Evolutionary conservation across 64 coral and sea anemone genomes (phyloP).

Genomic region (Exaiptasia diaphana): DNA sequence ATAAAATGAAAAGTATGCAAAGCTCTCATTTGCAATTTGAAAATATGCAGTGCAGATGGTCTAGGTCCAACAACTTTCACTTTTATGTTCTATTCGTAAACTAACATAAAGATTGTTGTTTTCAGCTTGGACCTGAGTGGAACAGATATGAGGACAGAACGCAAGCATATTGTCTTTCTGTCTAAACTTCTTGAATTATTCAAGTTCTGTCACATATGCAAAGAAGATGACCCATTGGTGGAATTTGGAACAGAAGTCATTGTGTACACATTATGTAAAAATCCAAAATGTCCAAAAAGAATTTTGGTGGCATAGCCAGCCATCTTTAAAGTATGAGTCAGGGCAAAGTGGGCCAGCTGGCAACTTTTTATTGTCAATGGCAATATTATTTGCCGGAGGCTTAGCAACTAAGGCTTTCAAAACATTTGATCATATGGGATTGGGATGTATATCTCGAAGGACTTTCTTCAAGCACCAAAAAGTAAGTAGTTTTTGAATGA

Average conservation of each 20-base stretch:
- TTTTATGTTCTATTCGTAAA: neutral
- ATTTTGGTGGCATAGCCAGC: slow-evolving; percentile 22
- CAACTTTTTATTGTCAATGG: slow-evolving; percentile 10
- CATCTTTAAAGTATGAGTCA: neutral
- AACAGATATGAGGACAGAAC: slow-evolving; percentile 27
- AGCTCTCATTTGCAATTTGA: no score
- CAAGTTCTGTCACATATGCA: neutral
- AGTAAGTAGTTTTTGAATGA: no score
- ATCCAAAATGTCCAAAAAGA: slow-evolving; percentile 14
- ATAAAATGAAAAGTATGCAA: neutral
- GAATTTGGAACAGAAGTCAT: neutral
- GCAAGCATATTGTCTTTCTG: neutral
- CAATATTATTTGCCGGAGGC: slow-evolving; percentile 28
- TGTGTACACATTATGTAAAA: slow-evolving; percentile 1
- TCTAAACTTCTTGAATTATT: slow-evolving; percentile 27
- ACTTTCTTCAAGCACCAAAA: slow-evolving; percentile 27
- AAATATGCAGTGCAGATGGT: neutral
- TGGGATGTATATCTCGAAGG: slow-evolving; percentile 13
- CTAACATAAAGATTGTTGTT: neutral
- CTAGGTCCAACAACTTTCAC: neutral
- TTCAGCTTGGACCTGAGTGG: neutral
- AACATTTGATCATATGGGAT: slow-evolving; percentile 20
- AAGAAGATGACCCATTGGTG: neutral
- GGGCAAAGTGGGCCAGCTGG: neutral
- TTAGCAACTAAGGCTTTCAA: neutral